Percentiles rank a stretch among this genome's conserved stretches.
Conservation (phyloP, 2,113 vertebrate species). For the Numenius arquata region DNA sequence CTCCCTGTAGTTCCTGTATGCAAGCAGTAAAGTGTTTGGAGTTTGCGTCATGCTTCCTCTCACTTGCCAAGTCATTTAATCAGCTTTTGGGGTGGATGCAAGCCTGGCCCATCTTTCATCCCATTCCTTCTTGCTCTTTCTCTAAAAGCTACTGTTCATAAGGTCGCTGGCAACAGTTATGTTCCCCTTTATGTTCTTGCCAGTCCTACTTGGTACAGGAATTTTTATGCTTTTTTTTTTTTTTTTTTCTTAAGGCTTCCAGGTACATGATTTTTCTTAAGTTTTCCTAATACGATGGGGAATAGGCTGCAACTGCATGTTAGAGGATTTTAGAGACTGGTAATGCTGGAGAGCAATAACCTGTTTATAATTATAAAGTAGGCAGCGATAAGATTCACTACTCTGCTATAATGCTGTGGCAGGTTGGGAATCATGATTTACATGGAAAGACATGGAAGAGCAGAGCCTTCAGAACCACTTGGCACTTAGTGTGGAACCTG, state of each 20-base stretch:
- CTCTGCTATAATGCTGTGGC: neutral
- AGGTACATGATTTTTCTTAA: neutral
- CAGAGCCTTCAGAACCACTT: neutral
- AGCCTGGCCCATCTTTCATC: neutral
- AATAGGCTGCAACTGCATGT: neutral
- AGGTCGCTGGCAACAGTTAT: neutral
- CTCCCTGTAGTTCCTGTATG: neutral
- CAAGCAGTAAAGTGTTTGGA: neutral
- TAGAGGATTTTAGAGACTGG: neutral
- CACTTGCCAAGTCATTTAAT: neutral
- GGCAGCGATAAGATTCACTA: neutral
- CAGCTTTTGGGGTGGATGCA: neutral
- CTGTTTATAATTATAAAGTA: neutral
- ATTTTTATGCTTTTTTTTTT: neutral
- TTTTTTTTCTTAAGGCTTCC: neutral
- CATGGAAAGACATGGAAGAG: neutral
- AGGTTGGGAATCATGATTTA: neutral
- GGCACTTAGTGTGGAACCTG: neutral
- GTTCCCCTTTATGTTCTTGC: neutral
- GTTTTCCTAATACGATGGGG: neutral
- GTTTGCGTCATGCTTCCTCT: neutral
- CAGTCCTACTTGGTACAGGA: neutral
- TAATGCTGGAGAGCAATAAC: neutral
- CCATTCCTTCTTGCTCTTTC: neutral
- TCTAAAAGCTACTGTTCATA: neutral